Evolutionary conservation across 1,140 invertebrate genomes (phyloP), one percentile per base, ranked within the genome.

Genomic region (Heliconius congener): DNA sequence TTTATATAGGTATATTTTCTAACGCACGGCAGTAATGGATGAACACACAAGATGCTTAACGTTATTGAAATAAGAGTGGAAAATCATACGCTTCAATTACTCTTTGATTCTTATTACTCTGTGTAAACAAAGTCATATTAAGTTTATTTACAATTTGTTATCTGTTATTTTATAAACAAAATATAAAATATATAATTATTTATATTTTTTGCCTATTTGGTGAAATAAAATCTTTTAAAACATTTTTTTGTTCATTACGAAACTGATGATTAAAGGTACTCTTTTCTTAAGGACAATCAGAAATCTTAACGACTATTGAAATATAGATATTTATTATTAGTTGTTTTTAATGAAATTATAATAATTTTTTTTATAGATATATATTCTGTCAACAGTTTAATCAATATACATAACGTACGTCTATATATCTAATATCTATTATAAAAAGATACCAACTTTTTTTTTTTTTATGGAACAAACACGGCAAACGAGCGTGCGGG

Each of bases 31-130:
- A 13, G 11, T 39, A 66, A 13, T 66, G 5, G 23, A n/a, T 66
- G 60, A 30, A 16, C 23, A 57, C 16, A 60, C 18, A 23, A 75
- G 73, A 27, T 57, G 34, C 30, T 75, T 60, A 60, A 75, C 73
- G 52, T 60, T 27, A 75, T 75, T 75, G 11, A 66, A 66, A 66
- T 66, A 23, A 2, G 9, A 66, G 60, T 66, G 60, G 23, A 66
- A 66, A 66, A 30, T 66, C 60, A 66, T 66, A 66, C 23, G 60
- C 23, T 27, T 66, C 60, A 27, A 30, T 66, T 27, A 27, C 30
- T 60, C 8, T 60, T 66, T 66, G 9, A 66, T 66, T 66, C 3
- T 66, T 66, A 27, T 66, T 66, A 66, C 27, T 66, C 60, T 66
- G 60, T 66, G 23, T 27, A 3, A 66, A 66, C 3, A 66, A 30